These are phyloP conservation scores for Asbolus verrucosus DNA, from an alignment of 1,140 invertebrate genomes.

Conservation along the genomic window DNA sequence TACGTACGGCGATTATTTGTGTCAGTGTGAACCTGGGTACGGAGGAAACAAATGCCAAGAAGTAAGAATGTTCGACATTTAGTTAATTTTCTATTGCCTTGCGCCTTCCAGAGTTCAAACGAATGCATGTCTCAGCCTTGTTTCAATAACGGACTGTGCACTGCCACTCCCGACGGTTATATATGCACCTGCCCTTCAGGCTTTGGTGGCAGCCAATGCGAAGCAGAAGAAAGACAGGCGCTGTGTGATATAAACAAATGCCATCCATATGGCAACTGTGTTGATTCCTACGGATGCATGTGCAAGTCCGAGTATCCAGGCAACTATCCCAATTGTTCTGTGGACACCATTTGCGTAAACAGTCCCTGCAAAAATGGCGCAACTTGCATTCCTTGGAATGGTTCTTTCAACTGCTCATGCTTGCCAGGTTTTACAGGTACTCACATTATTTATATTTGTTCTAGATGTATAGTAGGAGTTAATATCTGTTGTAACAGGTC, in stretches of 20 bases:
- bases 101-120: slow-evolving; percentile 67
- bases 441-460: slow-evolving; percentile 7
- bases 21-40: slow-evolving; percentile 86
- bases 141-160: slow-evolving; percentile 74
- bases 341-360: slow-evolving; percentile 72
- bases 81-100: no score
- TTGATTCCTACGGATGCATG: slow-evolving; percentile 71
- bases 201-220: slow-evolving; percentile 72
- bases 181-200: slow-evolving; percentile 70
- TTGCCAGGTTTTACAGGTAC: slow-evolving; percentile 76
- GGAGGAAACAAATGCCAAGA: slow-evolving; percentile 82
- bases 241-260: slow-evolving; percentile 68
- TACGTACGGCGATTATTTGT: slow-evolving; percentile 84
- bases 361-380: slow-evolving; percentile 75
- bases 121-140: slow-evolving; percentile 78
- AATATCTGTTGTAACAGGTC: no score
- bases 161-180: slow-evolving; percentile 70
- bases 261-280: slow-evolving; percentile 69
- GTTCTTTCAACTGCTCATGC: slow-evolving; percentile 78
- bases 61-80: slow-evolving; percentile 60
- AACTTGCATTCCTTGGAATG: slow-evolving; percentile 68
- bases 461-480: no score
- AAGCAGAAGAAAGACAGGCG: slow-evolving; percentile 65
- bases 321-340: slow-evolving; percentile 72
- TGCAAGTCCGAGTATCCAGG: slow-evolving; percentile 78